A percentile compares a stretch with the other conserved stretches of the same genome.
These are phyloP conservation scores for Temnothorax ravouxi DNA, from an alignment of 2,888 invertebrate species.

Conservation along the genomic window DNA sequence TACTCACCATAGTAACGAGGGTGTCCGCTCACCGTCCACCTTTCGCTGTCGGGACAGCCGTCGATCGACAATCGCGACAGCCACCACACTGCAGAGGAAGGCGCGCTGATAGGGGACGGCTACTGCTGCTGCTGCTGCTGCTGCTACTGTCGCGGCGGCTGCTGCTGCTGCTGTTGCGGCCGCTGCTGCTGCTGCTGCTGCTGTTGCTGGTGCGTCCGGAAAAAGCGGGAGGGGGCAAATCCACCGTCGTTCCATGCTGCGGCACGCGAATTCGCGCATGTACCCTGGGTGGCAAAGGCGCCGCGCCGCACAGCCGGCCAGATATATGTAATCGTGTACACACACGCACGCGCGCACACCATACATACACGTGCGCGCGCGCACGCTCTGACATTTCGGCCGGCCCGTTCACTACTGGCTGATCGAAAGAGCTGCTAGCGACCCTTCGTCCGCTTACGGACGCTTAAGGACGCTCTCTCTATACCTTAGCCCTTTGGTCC, in stretches of 20 bases:
- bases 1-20: slow-evolving; percentile 52
- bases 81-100: slow-evolving; percentile 34
- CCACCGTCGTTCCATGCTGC: slow-evolving; percentile 47
- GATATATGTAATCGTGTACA: slow-evolving; percentile 4
- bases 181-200: background rate
- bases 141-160: background rate
- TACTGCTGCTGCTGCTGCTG: background rate
- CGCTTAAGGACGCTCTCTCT: background rate
- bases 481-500: slow-evolving; percentile 32
- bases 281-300: slow-evolving; percentile 17
- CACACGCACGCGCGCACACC: background rate
- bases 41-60: background rate
- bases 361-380: background rate
- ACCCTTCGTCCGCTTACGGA: slow-evolving; percentile 45
- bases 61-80: slow-evolving; percentile 30
- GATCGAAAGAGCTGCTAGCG: slow-evolving; percentile 54
- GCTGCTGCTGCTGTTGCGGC: background rate
- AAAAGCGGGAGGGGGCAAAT: slow-evolving; percentile 46
- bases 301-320: slow-evolving; percentile 29
- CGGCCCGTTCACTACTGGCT: slow-evolving; percentile 43
- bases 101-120: slow-evolving; percentile 21
- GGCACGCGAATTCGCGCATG: slow-evolving; percentile 55
- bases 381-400: slow-evolving; percentile 42
- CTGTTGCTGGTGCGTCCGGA: slow-evolving; percentile 35
- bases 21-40: slow-evolving; percentile 31